Evolutionary conservation across 2,797 vertebrate genomes (phyloP).

Genomic region (Hipposideros larvatus): DNA sequence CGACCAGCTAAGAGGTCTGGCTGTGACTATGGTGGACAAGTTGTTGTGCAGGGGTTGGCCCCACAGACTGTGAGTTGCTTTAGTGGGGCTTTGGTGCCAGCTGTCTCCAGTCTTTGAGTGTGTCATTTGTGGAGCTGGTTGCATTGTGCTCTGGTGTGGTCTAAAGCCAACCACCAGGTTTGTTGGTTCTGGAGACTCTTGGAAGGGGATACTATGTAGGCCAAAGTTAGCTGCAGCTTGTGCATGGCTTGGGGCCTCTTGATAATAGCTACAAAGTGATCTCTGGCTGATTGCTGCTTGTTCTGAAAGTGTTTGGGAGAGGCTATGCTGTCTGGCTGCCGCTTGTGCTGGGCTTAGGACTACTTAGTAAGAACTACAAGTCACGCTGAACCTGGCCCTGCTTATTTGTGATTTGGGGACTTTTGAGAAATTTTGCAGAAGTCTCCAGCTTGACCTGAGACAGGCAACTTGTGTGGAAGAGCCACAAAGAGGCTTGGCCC

Average conservation of each 20-base stretch:
- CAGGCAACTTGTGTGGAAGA: neutral
- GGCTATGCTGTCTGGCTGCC: too few relatives aligned
- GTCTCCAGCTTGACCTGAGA: neutral
- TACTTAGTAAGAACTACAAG: too few relatives aligned
- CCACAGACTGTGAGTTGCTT: neutral
- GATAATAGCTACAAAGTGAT: neutral
- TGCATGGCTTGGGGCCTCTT: neutral
- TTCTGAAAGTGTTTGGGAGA: too few relatives aligned
- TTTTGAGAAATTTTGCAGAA: neutral
- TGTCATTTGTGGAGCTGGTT: neutral
- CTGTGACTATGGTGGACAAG: neutral
- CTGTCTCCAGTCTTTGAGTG: neutral
- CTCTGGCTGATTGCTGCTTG: neutral
- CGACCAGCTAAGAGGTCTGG: neutral
- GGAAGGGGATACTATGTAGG: neutral
- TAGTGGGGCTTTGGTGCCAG: neutral
- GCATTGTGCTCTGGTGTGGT: neutral
- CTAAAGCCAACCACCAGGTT: neutral
- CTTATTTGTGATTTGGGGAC: neutral
- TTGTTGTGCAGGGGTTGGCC: neutral
- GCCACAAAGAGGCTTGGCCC: neutral
- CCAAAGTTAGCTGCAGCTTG: neutral
- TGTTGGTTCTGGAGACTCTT: neutral
- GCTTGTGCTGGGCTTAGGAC: too few relatives aligned
- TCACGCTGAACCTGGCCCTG: neutral